These are phyloP conservation scores for Danionella cerebrum DNA, from an alignment of 2,113 vertebrate genomes.

Conservation along the genomic window DNA sequence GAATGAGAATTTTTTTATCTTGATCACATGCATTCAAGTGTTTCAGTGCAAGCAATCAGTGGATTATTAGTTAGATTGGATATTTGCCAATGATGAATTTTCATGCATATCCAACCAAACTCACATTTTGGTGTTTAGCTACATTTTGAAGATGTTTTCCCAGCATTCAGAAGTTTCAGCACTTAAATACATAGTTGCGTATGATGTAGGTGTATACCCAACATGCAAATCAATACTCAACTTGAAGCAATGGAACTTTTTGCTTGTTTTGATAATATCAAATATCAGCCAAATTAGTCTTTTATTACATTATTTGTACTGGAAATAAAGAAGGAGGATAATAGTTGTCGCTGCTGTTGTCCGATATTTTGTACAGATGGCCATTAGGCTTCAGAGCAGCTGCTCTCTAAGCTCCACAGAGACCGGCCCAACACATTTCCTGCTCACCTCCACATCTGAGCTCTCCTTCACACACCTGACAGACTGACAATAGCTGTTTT, in stretches of 20 bases:
- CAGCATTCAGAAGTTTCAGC: too few species aligned
- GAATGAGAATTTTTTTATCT: too few species aligned
- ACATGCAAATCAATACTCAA: background rate
- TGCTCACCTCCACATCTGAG: constrained; percentile 27
- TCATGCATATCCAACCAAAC: too few species aligned
- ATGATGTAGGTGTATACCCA: too few species aligned
- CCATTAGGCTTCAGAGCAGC: constrained; percentile 12
- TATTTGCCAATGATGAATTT: too few species aligned
- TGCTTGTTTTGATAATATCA: background rate
- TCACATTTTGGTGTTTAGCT: too few species aligned
- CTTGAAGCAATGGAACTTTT: too few species aligned
- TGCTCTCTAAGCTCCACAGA: constrained; percentile 3
- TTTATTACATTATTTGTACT: background rate
- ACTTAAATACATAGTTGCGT: too few species aligned
- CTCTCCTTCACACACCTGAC: constrained; percentile 24
- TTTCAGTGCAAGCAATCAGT: too few species aligned
- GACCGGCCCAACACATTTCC: background rate
- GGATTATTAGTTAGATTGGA: too few species aligned
- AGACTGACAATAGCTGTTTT: constrained; percentile 9
- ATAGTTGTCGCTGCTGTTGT: background rate
- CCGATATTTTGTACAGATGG: background rate
- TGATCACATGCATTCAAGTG: too few species aligned
- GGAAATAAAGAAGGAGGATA: background rate
- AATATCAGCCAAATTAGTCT: background rate
- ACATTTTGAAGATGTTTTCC: too few species aligned